Evolutionary conservation across 1,140 invertebrate genomes (phyloP).

Genomic region (Zaprionus vittiger): DNA sequence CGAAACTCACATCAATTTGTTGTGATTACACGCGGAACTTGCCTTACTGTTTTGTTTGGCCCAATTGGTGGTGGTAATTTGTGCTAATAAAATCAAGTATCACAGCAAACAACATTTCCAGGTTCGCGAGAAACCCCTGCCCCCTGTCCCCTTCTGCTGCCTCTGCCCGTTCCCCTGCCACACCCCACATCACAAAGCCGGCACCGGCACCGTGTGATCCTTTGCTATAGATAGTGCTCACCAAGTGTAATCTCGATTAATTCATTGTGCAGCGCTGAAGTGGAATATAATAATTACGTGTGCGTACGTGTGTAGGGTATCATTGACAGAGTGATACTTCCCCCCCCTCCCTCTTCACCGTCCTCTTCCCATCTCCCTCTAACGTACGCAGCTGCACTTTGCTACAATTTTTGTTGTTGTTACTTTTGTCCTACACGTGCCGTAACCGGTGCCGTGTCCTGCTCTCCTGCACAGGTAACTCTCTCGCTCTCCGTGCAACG

Average conservation of each 20-base stretch:
- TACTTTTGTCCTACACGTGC: constrained; percentile 67
- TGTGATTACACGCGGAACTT: constrained; percentile 70
- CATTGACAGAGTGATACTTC: constrained; percentile 19
- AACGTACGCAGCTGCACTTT: constrained; percentile 72
- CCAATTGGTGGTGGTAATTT: constrained; percentile 78
- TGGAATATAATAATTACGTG: constrained; percentile 83
- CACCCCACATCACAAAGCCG: too few relatives aligned
- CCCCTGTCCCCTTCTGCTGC: background rate
- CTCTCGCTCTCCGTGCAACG: constrained; percentile 9
- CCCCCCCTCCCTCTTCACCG: background rate
- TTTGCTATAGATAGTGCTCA: constrained; percentile 62
- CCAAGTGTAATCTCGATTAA: constrained; percentile 81
- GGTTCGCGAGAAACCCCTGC: constrained; percentile 7
- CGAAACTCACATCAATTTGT: constrained; percentile 69
- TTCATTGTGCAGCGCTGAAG: constrained; percentile 77
- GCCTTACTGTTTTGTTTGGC: constrained; percentile 44
- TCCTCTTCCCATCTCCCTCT: background rate
- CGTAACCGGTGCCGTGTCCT: constrained; percentile 44
- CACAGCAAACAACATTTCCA: constrained; percentile 67
- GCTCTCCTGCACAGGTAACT: constrained; percentile 58
- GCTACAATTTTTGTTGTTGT: constrained; percentile 62
- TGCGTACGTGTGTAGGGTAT: constrained; percentile 39
- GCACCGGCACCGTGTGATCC: constrained; percentile 50
- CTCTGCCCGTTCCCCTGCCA: background rate
- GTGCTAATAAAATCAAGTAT: constrained; percentile 84